Conservation (phyloP, 2,888 invertebrate species). For the Agriotes lineatus region DNA sequence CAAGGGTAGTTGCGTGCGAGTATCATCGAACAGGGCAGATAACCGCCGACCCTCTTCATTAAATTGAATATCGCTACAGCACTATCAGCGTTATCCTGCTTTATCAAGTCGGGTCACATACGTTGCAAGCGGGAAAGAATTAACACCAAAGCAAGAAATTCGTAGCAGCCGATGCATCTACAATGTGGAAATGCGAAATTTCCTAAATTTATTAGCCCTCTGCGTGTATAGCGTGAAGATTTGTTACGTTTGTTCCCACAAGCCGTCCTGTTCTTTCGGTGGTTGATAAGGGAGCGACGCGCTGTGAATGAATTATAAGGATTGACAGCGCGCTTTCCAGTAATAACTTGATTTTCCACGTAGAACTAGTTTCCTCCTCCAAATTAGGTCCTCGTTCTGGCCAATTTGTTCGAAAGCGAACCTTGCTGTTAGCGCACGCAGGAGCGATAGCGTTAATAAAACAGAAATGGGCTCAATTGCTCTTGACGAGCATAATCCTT, state of each 20-base stretch:
- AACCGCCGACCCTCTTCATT: constrained; percentile 20
- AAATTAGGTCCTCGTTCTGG: no score
- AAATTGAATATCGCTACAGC: constrained; percentile 17
- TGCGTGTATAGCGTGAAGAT: not conserved
- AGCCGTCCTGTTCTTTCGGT: no score
- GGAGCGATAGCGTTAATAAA: no score
- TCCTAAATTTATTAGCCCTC: not conserved
- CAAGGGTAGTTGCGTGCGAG: constrained; percentile 12
- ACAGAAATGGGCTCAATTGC: no score
- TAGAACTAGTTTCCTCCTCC: no score
- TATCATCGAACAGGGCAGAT: constrained; percentile 13
- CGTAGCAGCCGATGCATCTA: not conserved
- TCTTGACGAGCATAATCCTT: no score
- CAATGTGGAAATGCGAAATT: not conserved
- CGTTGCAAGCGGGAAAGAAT: not conserved
- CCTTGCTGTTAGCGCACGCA: no score
- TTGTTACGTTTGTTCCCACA: not conserved
- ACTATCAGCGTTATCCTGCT: constrained; percentile 12
- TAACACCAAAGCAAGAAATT: constrained; percentile 10
- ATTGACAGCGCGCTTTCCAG: no score
- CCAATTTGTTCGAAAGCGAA: no score
- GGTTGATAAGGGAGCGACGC: no score
- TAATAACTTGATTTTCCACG: no score
- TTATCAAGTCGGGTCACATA: constrained; percentile 7
- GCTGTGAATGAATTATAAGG: no score